Evolutionary conservation across 2,113 vertebrate genomes (phyloP).

Genomic region (Trogon surrucura): DNA sequence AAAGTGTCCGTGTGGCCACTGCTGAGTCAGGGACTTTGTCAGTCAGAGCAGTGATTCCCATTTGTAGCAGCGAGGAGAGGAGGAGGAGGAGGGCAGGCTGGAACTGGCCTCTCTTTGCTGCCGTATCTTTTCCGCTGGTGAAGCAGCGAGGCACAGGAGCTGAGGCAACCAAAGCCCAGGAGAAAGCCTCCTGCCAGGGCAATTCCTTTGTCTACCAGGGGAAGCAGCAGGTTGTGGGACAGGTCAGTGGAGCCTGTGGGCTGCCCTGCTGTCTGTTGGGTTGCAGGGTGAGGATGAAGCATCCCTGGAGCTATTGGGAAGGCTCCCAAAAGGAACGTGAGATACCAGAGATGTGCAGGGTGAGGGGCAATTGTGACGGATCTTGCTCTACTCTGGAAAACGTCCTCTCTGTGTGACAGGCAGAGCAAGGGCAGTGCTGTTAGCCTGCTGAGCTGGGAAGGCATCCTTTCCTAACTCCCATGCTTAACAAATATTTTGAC

Average conservation of each 20-base stretch:
- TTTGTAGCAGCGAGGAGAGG: background rate
- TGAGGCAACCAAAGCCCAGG: background rate
- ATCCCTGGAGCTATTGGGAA: background rate
- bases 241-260: background rate
- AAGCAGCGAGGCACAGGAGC: background rate
- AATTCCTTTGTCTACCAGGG: background rate
- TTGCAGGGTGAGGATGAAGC: background rate
- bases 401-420: background rate
- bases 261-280: slow-evolving; percentile 7
- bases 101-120: background rate
- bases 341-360: background rate
- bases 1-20: background rate
- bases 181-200: background rate
- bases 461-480: background rate
- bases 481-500: background rate
- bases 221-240: background rate
- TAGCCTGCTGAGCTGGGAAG: background rate
- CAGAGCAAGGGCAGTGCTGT: background rate
- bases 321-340: background rate
- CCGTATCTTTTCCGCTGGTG: background rate
- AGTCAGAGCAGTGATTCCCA: background rate
- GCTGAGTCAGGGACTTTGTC: background rate
- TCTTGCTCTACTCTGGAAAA: background rate
- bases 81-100: background rate
- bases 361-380: background rate